Evolutionary conservation across 2,113 vertebrate genomes (phyloP).

Genomic region (Crotalus helleri): DNA sequence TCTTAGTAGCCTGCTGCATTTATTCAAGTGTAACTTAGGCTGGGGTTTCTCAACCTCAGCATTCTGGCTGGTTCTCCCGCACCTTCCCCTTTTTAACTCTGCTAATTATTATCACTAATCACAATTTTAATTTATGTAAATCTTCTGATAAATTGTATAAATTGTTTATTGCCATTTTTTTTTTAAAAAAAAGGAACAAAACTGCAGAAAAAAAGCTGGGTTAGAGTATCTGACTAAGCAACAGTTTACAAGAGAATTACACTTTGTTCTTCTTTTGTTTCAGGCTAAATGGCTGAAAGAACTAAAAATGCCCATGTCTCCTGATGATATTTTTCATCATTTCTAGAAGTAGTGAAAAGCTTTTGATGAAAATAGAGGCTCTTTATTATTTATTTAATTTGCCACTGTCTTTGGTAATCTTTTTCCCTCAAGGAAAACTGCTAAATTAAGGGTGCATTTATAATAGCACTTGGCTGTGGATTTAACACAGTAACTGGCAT

Average conservation of each 20-base stretch:
- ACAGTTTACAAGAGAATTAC: neutral
- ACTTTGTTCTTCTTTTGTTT: neutral
- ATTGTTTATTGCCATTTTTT: neutral
- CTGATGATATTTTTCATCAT: neutral
- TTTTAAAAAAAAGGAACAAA: neutral
- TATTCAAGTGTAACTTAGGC: neutral
- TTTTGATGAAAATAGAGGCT: neutral
- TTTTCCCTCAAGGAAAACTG: slow-evolving; percentile 16
- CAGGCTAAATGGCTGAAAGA: neutral
- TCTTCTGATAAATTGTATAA: neutral
- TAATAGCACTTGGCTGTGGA: slow-evolving; percentile 10
- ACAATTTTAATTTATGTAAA: neutral
- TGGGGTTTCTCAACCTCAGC: neutral
- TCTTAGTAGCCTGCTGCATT: neutral
- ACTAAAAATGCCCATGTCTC: neutral
- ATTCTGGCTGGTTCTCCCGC: neutral
- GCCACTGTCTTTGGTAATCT: neutral
- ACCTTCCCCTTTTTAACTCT: neutral
- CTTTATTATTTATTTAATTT: neutral
- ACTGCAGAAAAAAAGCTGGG: neutral
- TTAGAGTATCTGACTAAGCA: neutral
- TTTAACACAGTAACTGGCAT: slow-evolving; percentile 26
- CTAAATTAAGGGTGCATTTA: slow-evolving; percentile 24
- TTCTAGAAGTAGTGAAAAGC: neutral
- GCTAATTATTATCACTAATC: neutral